Evolutionary conservation across 1,140 invertebrate species (phyloP), one percentile per base, ranked within the genome.

Genomic region (Lucilia cuprina): DNA sequence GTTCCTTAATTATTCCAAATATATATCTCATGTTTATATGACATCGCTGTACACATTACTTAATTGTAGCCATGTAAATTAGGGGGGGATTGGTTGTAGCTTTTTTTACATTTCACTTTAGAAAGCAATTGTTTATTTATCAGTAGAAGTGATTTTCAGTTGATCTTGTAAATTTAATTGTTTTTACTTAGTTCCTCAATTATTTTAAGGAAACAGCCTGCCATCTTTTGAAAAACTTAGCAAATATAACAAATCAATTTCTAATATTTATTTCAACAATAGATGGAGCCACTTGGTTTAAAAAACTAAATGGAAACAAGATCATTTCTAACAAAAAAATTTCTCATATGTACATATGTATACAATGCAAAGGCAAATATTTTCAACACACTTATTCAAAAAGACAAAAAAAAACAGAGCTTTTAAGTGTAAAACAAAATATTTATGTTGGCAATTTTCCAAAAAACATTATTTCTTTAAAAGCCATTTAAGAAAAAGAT

Each of bases 401-500:
- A 34, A n/a, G n/a, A n/a, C n/a, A n/a, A n/a, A 77, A 77, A 41
- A 41, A 41, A 47, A 8, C 47, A 41, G 14, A 25, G n/a, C 14
- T 14, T 78, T 78, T 78, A n/a, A 77, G 74, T 77, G 75, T n/a
- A 78, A 78, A 47, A 41, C 41, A 19, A 78, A 19, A 47, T 14
- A 41, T 21, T 49, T 21, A 12, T 80, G 25, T 70, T 80, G 77
- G 77, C 77, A 80, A 21, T 25, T 80, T 80, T 49, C 41, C 77
- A 80, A 80, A 21, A 50, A 47, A 41, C 10, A 41, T 41, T 7
- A 8, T 41, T 7, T 10, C 10, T 2, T 60, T 60, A 70, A 70
- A 70, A 70, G 50, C 19, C n/a, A 70, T 70, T 70, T 19, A 70
- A 70, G n/a, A 21, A 49, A 80, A 80, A 49, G 3, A 30, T 2